A percentile compares a stretch with the other conserved stretches of the same genome.
Conservation (phyloP, 2,888 invertebrate species). For the Luperina nickerlii region DNA sequence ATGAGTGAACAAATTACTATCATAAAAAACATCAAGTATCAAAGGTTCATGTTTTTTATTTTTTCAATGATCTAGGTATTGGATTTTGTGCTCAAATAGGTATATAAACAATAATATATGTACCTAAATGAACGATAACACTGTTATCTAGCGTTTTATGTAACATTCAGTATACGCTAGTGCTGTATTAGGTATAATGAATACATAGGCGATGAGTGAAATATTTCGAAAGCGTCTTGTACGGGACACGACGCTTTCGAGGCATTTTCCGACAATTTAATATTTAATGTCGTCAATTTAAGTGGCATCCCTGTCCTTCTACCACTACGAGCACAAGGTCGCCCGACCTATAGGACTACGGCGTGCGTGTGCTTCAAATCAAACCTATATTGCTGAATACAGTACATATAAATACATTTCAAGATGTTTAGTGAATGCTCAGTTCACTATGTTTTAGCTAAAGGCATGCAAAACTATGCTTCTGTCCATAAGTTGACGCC, state of each 20-base stretch:
- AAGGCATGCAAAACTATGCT: no score
- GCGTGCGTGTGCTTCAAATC: neutral
- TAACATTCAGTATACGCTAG: neutral
- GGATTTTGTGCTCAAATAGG: no score
- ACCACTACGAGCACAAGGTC: no score
- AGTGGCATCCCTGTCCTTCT: neutral
- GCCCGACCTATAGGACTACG: neutral
- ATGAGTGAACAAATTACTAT: no score
- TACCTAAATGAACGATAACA: neutral
- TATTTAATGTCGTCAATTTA: neutral
- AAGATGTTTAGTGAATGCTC: neutral
- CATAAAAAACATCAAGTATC: no score
- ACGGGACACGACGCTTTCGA: no score
- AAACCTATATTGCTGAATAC: neutral
- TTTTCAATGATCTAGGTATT: no score
- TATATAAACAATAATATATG: no score
- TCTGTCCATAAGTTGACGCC: neutral
- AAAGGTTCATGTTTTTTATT: no score
- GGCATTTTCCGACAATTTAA: neutral
- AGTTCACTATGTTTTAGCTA: no score
- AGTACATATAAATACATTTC: neutral
- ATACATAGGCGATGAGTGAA: neutral
- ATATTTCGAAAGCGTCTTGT: no score
- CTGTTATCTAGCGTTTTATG: neutral
- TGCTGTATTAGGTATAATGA: neutral